Evolutionary conservation across 2,113 vertebrate genomes (phyloP).

Genomic region (Tachysurus vachellii): DNA sequence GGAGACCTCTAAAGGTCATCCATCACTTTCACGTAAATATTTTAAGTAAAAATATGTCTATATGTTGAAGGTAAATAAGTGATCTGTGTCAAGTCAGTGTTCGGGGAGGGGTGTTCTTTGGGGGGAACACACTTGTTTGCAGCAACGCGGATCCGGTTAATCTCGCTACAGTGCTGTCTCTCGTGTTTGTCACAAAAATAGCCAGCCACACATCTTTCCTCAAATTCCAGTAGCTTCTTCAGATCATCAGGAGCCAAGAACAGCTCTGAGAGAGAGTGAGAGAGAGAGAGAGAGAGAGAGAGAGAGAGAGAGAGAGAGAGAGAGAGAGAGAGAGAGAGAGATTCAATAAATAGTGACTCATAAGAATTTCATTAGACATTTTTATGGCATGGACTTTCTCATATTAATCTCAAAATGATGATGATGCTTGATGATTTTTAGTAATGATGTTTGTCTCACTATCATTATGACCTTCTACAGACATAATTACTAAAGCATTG

Average conservation of each 20-base stretch:
- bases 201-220: conserved; percentile 86
- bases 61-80: not conserved
- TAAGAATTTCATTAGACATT: not conserved
- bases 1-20: not conserved
- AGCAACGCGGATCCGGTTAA: conserved; percentile 81
- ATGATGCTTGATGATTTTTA: not conserved
- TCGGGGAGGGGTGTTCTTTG: too few relatives aligned
- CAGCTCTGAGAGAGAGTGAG: conserved; percentile 74
- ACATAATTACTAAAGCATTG: not conserved
- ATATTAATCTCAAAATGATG: not conserved
- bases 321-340: conserved; percentile 8
- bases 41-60: not conserved
- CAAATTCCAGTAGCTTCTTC: conserved; percentile 93
- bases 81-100: not conserved
- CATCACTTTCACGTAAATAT: not conserved
- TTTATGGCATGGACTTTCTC: not conserved
- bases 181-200: conserved; percentile 86
- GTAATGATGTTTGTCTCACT: not conserved
- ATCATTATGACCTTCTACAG: not conserved
- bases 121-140: conserved; percentile 77
- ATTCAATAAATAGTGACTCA: too few relatives aligned
- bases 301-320: conserved; percentile 7
- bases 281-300: conserved; percentile 7
- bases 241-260: conserved; percentile 84
- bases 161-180: conserved; percentile 70